Conservation (phyloP, 2,113 vertebrate genomes). For the Recurvirostra avosetta region DNA sequence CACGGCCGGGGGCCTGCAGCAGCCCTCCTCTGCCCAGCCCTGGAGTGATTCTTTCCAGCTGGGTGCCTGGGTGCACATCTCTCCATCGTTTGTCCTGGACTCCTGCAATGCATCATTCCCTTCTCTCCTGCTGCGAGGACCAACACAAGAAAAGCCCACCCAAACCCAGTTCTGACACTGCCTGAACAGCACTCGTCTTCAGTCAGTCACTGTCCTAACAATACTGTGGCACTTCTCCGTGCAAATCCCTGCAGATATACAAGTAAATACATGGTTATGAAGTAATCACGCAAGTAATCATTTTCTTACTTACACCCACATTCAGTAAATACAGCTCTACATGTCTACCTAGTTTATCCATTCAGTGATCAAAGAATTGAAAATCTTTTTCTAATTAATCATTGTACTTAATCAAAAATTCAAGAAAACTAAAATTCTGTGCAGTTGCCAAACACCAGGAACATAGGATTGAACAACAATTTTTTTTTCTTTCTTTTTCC, state of each 20-base stretch:
- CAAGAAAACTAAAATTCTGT: background rate
- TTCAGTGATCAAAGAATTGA: background rate
- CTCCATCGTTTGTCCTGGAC: background rate
- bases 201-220: rapidly evolving
- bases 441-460: background rate
- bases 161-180: background rate
- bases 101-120: rapidly evolving
- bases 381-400: background rate
- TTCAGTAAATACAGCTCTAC: background rate
- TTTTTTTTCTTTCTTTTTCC: no score
- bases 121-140: background rate
- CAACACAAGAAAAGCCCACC: rapidly evolving
- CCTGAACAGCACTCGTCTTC: background rate
- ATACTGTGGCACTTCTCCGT: rapidly evolving
- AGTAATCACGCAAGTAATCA: background rate
- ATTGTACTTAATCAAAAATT: background rate
- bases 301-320: background rate
- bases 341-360: background rate
- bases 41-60: no score
- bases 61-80: background rate
- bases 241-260: background rate
- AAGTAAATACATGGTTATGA: no score
- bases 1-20: rapidly evolving
- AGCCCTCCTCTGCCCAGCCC: background rate
- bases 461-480: background rate